These are phyloP conservation scores for Chascanopsetta lugubris DNA, from an alignment of 2,113 vertebrate genomes.

Conservation along the genomic window DNA sequence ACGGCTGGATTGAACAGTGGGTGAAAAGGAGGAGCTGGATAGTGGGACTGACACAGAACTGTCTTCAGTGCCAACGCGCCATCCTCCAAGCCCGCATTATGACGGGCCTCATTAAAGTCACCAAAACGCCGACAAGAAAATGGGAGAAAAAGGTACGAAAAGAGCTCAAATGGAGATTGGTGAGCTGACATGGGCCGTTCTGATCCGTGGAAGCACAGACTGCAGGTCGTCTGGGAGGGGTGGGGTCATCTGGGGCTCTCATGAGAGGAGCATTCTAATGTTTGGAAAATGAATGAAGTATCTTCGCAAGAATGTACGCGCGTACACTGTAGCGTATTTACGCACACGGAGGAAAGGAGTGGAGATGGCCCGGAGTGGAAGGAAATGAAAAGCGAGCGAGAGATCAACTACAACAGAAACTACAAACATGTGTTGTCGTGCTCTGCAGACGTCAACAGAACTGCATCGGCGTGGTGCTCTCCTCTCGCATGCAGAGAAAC, in stretches of 20 bases:
- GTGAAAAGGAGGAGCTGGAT: neutral
- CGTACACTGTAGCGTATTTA: neutral
- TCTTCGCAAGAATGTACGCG: neutral
- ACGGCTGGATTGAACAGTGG: neutral
- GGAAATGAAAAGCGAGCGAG: slow-evolving; percentile 2
- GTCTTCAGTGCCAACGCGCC: neutral
- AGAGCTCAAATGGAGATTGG: neutral
- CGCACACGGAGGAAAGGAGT: neutral
- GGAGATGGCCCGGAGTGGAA: neutral
- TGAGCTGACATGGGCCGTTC: neutral
- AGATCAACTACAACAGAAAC: neutral
- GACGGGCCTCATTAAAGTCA: neutral
- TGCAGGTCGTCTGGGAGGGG: no score
- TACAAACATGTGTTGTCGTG: slow-evolving; percentile 9
- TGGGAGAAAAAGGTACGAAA: neutral
- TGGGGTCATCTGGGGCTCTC: neutral
- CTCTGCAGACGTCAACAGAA: slow-evolving; percentile 60
- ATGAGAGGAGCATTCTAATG: neutral
- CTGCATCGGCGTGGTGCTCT: slow-evolving; percentile 21
- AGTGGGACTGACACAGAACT: neutral
- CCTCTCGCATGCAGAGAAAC: slow-evolving; percentile 31
- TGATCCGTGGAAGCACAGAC: neutral
- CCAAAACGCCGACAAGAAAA: slow-evolving; percentile 3
- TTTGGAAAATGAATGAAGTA: neutral
- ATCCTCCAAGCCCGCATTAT: neutral